These are phyloP conservation scores for Scylla paramamosain DNA, from an alignment of 1,140 invertebrate genomes.

Conservation along the genomic window DNA sequence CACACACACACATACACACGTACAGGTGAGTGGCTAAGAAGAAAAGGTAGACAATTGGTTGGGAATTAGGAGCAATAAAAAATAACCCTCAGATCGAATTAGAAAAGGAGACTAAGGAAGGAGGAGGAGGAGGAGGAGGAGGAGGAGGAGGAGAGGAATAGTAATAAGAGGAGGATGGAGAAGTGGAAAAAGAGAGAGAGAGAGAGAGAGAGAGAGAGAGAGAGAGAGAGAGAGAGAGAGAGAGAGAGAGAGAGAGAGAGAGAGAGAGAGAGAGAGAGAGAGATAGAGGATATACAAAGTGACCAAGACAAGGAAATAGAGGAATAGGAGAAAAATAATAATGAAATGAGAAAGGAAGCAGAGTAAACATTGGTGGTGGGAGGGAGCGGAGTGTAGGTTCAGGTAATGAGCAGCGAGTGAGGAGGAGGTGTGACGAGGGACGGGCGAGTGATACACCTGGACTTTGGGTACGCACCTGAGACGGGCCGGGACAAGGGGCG, in stretches of 20 bases:
- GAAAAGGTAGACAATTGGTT: background rate
- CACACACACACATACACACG: slow-evolving; percentile 4
- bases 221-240: background rate
- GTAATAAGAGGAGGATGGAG: background rate
- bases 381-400: background rate
- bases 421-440: background rate
- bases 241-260: background rate
- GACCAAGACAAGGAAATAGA: background rate
- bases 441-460: background rate
- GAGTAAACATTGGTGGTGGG: background rate
- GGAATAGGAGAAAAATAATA: background rate
- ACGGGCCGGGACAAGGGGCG: too few relatives aligned
- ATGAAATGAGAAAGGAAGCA: background rate
- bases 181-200: background rate
- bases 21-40: background rate
- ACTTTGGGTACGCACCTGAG: background rate
- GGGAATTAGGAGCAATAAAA: background rate
- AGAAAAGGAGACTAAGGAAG: background rate
- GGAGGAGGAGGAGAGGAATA: background rate
- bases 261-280: background rate
- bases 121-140: background rate
- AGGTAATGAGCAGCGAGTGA: background rate
- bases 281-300: background rate
- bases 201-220: background rate
- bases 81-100: background rate